These are phyloP conservation scores for Ascidia mentula DNA, from an alignment of 23 tunicate genomes.

Conservation along the genomic window DNA sequence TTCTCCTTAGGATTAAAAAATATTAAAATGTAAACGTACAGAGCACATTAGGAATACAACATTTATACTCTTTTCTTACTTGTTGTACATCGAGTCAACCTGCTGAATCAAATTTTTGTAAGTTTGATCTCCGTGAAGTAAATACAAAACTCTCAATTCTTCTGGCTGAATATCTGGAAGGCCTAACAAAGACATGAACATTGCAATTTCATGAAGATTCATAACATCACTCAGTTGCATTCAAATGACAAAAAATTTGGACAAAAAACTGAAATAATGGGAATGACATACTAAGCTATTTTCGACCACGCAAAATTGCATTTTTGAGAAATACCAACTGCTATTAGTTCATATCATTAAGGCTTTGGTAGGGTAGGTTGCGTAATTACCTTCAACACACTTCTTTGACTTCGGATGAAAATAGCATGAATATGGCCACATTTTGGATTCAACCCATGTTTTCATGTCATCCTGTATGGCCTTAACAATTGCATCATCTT, in stretches of 20 bases:
- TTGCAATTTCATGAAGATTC: too few species aligned
- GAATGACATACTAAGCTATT: too few species aligned
- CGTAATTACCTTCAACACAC: conserved; percentile 69
- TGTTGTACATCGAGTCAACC: conserved; percentile 36
- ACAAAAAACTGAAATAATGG: too few species aligned
- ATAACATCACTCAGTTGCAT: too few species aligned
- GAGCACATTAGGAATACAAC: not conserved
- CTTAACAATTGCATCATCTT: conserved; percentile 35
- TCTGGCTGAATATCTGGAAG: conserved; percentile 84
- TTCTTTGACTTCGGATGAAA: conserved; percentile 26
- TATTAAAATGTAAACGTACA: not conserved
- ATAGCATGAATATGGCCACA: conserved; percentile 86
- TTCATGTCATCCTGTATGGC: conserved; percentile 58
- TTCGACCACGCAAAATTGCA: too few species aligned
- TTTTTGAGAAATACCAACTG: too few species aligned
- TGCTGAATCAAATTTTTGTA: conserved; percentile 44
- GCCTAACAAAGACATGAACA: conserved; percentile 23
- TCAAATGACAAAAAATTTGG: too few species aligned
- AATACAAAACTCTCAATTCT: conserved; percentile 65
- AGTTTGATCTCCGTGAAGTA: conserved; percentile 42
- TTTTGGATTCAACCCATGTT: conserved; percentile 41
- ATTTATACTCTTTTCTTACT: conserved; percentile 7
- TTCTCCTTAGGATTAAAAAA: conserved; percentile 18
- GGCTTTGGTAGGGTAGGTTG: too few species aligned
- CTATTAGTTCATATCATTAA: too few species aligned